A percentile compares a stretch with the other conserved stretches of the same genome.
These are phyloP conservation scores for Gastracanthus pulcherrimus DNA, from an alignment of 2,888 invertebrate species.

Conservation along the genomic window DNA sequence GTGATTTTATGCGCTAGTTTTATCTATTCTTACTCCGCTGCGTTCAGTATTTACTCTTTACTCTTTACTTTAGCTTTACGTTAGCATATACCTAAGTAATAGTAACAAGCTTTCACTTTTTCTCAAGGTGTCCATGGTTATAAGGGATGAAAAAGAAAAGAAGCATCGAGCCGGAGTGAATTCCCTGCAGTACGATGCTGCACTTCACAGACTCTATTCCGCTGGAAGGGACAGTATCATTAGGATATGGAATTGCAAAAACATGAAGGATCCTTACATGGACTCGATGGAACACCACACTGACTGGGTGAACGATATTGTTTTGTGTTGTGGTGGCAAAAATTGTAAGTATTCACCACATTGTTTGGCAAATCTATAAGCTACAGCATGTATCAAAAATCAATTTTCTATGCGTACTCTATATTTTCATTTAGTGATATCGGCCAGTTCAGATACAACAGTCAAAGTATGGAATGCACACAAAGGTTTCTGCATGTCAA, in stretches of 20 bases:
- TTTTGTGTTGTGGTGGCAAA: conserved; percentile 97
- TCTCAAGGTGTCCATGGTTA: conserved; percentile 96
- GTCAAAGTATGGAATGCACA: conserved; percentile 99
- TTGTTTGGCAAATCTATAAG: not conserved
- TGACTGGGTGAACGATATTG: conserved; percentile 99
- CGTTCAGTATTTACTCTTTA: not conserved
- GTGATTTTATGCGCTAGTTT: not conserved
- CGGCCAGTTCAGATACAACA: conserved; percentile 99
- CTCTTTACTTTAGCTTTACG: too few relatives aligned
- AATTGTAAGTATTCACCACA: conserved; percentile 84
- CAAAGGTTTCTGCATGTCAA: conserved; percentile 99
- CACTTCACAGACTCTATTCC: conserved; percentile 92
- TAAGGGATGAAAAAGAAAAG: conserved; percentile 96
- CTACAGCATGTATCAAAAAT: not conserved
- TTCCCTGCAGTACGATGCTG: conserved; percentile 94
- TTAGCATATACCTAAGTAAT: conserved; percentile 3
- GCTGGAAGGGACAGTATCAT: conserved; percentile 98
- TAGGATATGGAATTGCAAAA: conserved; percentile 88
- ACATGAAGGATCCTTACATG: conserved; percentile 87
- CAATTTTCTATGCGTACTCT: conserved; percentile 8
- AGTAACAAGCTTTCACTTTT: conserved; percentile 21
- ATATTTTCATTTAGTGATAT: conserved; percentile 87
- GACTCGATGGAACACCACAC: conserved; percentile 99
- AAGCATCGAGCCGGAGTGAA: conserved; percentile 97
- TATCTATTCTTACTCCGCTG: not conserved